Evolutionary conservation across 2,113 vertebrate genomes (phyloP).

Genomic region (Silurus meridionalis): DNA sequence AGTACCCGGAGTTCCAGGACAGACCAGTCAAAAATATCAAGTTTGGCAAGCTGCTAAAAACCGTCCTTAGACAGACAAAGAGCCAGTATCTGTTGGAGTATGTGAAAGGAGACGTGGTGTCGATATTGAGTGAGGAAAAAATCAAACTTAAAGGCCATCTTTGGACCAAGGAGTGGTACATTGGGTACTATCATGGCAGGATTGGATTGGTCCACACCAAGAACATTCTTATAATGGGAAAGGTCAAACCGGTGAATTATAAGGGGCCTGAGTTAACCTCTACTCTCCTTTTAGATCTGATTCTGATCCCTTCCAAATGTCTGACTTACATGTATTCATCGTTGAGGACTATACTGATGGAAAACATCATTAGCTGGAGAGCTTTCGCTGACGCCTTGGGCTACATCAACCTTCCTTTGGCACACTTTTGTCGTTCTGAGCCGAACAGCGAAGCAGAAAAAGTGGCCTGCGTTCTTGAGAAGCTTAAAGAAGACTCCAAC

Average conservation of each 20-base stretch:
- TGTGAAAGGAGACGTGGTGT: slow-evolving; percentile 88
- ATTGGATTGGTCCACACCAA: slow-evolving; percentile 89
- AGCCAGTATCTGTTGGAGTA: slow-evolving; percentile 94
- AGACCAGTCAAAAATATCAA: slow-evolving; percentile 82
- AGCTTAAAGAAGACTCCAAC: slow-evolving; percentile 95
- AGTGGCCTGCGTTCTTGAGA: slow-evolving; percentile 91
- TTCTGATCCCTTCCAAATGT: slow-evolving; percentile 91
- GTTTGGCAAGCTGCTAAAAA: slow-evolving; percentile 91
- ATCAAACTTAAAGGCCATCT: slow-evolving; percentile 89
- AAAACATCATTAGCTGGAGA: slow-evolving; percentile 91
- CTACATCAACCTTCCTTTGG: slow-evolving; percentile 82
- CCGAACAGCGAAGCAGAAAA: slow-evolving; percentile 88
- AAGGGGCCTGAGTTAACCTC: slow-evolving; percentile 87
- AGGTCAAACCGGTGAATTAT: slow-evolving; percentile 80
- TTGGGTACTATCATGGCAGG: slow-evolving; percentile 90
- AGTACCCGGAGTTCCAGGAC: slow-evolving; percentile 91
- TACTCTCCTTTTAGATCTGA: slow-evolving; percentile 84
- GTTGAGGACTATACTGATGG: slow-evolving; percentile 91
- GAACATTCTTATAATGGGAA: slow-evolving; percentile 89
- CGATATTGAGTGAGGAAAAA: slow-evolving; percentile 91
- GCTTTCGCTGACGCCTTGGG: slow-evolving; percentile 88
- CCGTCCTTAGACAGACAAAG: slow-evolving; percentile 89
- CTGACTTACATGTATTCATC: slow-evolving; percentile 97
- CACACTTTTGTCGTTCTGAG: slow-evolving; percentile 87
- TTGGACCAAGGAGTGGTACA: slow-evolving; percentile 98